Evolutionary conservation across 1,140 invertebrate genomes (phyloP), one percentile per base, ranked within the genome.

Genomic region (Archivesica marissinica): DNA sequence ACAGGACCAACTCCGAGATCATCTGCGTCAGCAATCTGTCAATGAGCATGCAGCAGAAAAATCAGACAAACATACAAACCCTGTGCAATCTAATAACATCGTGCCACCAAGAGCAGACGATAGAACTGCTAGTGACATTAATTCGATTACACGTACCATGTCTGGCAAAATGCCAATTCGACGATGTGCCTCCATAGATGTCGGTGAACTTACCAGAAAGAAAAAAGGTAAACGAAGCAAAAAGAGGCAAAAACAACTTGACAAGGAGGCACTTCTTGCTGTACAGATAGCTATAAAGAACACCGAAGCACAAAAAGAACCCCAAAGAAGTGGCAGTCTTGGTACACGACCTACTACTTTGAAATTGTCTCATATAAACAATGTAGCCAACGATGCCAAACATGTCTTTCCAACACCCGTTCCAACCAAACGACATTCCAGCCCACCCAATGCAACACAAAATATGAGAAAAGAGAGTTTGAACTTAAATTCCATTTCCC

Each of bases 171-270:
- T 72, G 35, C 64, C 64, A 20, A 70, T 85, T 3, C 72, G 82
- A 9, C 72, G 82, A n/a, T 75, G 70, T 66, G 82, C 82, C 28
- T 85, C 82, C 15, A 70, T 85, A 17, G 82, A 85, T 70, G 74
- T 85, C 6, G 82, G 74, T 30, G 82, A 77, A 44, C 44, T 85
- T 20, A 64, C 64, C 44, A 47, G 82, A n/a, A 68, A 85, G 44
- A 77, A 85, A 61, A 85, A 85, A 52, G 52, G 44, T 25, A 77
- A 77, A 77, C 61, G 61, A 23, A 85, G 56, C 17, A 85, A 85
- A 39, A 85, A 76, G n/a, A 59, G n/a, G 25, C 39, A 72, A 72
- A 59, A 56, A 30, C 28, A 77, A 61, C 6, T 77, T 20, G 72
- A 77, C 23, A 59, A 85, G 44, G 82, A 76, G 33, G 23, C 44